Evolutionary conservation across 2,888 invertebrate species (phyloP).

Genomic region (Drosophila niveifrons): DNA sequence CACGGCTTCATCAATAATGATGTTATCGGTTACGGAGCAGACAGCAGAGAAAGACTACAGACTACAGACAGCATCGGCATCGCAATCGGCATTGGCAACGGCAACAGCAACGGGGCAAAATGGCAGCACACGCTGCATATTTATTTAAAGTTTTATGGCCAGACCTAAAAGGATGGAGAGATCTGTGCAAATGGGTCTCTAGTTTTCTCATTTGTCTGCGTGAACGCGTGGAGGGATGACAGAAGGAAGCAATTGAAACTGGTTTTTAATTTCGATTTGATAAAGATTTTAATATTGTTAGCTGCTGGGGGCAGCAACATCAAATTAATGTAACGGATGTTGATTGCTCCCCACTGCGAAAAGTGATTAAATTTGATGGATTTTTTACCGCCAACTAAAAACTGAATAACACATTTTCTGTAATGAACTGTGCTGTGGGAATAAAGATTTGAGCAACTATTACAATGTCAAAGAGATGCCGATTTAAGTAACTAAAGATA

Average conservation of each 20-base stretch:
- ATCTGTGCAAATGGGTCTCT: slow-evolving; percentile 31
- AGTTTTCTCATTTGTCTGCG: slow-evolving; percentile 3
- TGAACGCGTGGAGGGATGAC: slow-evolving; percentile 8
- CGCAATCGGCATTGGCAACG: slow-evolving; percentile 9
- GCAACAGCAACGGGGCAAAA: slow-evolving; percentile 30
- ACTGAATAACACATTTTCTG: background rate
- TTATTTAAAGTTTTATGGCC: slow-evolving; percentile 76
- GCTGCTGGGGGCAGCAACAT: slow-evolving; percentile 49
- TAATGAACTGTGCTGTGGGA: background rate
- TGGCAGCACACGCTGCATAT: slow-evolving; percentile 73
- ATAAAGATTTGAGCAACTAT: background rate
- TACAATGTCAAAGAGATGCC: background rate
- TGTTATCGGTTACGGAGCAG: slow-evolving; percentile 75
- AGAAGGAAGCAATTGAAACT: slow-evolving; percentile 73
- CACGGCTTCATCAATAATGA: slow-evolving; percentile 75
- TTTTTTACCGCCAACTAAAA: slow-evolving; percentile 26
- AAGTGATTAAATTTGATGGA: slow-evolving; percentile 56
- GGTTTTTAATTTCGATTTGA: slow-evolving; percentile 79
- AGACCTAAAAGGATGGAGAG: slow-evolving; percentile 51
- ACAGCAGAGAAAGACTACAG: slow-evolving; percentile 49
- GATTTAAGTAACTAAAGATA: background rate
- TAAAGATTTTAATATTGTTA: slow-evolving; percentile 78
- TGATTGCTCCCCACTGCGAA: slow-evolving; percentile 62
- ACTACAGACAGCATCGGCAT: slow-evolving; percentile 26
- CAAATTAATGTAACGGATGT: slow-evolving; percentile 74